Evolutionary conservation across 53 echinoderm and acorn worm genomes (phyloP).

Genomic region (Arbacia lixula): DNA sequence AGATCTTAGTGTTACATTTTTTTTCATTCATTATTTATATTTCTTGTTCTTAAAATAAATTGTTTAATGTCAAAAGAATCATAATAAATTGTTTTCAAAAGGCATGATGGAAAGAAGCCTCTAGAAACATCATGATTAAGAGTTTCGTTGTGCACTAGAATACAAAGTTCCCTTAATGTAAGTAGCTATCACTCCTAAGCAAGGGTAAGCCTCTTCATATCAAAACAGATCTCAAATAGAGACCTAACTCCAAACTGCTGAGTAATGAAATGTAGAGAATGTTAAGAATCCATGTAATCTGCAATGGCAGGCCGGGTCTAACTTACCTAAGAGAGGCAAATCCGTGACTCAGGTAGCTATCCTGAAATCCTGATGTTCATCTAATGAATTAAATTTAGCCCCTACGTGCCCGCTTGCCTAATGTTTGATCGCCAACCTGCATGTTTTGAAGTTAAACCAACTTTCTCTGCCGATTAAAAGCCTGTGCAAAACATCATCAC

Average conservation of each 20-base stretch:
- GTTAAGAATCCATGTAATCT: conserved; percentile 27
- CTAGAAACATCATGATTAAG: too few relatives aligned
- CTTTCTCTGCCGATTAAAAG: conserved; percentile 11
- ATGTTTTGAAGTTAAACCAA: conserved; percentile 24
- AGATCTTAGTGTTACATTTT: too few relatives aligned
- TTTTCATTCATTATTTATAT: too few relatives aligned
- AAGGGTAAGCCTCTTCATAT: background rate
- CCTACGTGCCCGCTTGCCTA: conserved; percentile 6
- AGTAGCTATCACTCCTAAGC: too few relatives aligned
- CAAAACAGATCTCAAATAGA: conserved; percentile 27
- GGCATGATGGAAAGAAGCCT: too few relatives aligned
- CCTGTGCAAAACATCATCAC: conserved; percentile 43
- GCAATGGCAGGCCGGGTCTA: conserved; percentile 22
- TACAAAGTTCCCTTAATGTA: too few relatives aligned
- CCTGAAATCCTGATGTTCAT: conserved; percentile 13
- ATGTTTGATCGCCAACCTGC: background rate
- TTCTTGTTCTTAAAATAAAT: too few relatives aligned
- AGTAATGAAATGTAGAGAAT: conserved; percentile 28
- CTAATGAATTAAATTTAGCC: conserved; percentile 53
- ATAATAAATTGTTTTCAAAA: too few relatives aligned
- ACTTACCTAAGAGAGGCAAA: conserved; percentile 31
- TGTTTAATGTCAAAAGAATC: too few relatives aligned
- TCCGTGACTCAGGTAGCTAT: conserved; percentile 39
- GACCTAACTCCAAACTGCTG: conserved; percentile 27
- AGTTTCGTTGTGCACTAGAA: background rate